Percentiles rank a stretch among this genome's conserved stretches.
phyloP scores from a whole-genome alignment of 1,140 invertebrate species.

The Drosophila novamexicana region DNA sequence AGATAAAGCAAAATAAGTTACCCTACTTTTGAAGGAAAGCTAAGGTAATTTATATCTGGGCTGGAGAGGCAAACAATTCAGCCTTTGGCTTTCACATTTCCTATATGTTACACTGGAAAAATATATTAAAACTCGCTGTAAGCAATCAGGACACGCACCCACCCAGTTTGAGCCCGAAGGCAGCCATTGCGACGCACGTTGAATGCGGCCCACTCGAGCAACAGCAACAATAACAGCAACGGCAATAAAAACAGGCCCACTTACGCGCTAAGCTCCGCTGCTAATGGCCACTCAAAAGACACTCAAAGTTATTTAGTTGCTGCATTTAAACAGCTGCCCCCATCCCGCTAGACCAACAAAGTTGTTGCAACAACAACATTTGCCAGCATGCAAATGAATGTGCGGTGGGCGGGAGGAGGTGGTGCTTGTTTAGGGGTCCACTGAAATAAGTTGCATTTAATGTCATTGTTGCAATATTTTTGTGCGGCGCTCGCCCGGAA shows the following conservation, averaged over 20 bases:
- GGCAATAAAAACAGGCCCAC: constrained; percentile 57
- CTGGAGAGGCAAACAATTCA: too few species aligned
- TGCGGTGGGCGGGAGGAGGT: neutral
- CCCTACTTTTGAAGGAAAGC: too few species aligned
- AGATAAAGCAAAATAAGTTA: too few species aligned
- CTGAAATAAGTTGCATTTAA: constrained; percentile 80
- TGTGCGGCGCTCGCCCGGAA: constrained; percentile 36
- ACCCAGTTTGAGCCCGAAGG: neutral
- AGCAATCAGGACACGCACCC: too few species aligned
- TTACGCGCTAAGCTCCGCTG: constrained; percentile 64
- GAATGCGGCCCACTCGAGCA: constrained; percentile 17
- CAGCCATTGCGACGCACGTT: neutral
- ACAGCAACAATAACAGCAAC: constrained; percentile 41
- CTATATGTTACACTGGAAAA: too few species aligned
- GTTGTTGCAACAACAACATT: constrained; percentile 51
- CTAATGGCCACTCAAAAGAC: constrained; percentile 81
- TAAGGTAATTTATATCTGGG: too few species aligned
- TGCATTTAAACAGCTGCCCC: constrained; percentile 66
- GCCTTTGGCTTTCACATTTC: too few species aligned
- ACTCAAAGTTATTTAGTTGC: constrained; percentile 81
- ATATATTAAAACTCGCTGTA: too few species aligned
- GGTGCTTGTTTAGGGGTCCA: constrained; percentile 2
- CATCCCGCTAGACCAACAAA: constrained; percentile 34
- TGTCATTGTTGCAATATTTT: constrained; percentile 81
- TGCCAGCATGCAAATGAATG: constrained; percentile 65